Evolutionary conservation across 1,140 invertebrate genomes (phyloP).

Genomic region (Lerema accius): DNA sequence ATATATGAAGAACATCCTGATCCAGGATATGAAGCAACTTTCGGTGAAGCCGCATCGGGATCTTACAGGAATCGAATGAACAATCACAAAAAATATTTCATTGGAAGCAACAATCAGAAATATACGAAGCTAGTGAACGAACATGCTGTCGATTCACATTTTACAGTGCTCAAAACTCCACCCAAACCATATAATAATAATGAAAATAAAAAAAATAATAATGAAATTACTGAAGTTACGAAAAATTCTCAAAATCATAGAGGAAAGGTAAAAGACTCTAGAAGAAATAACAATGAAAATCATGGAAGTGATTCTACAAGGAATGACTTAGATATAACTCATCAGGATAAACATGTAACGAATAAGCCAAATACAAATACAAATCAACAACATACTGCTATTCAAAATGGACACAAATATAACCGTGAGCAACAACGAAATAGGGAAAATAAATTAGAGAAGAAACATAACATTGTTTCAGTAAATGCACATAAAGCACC

Average conservation of each 20-base stretch:
- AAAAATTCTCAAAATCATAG: neutral
- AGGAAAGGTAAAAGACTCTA: conserved; percentile 7
- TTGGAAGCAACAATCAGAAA: conserved; percentile 42
- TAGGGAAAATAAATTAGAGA: conserved; percentile 7
- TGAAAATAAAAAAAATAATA: neutral
- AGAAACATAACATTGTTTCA: conserved; percentile 37
- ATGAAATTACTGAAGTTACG: neutral
- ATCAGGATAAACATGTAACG: conserved; percentile 10
- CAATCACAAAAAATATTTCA: conserved; percentile 48
- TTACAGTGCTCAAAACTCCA: conserved; percentile 42
- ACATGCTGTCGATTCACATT: conserved; percentile 49
- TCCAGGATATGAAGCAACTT: conserved; percentile 38
- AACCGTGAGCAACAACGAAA: conserved; percentile 18
- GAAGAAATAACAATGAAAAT: neutral
- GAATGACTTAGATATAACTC: neutral
- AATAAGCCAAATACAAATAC: neutral
- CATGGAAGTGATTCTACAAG: conserved; percentile 3
- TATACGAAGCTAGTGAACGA: conserved; percentile 49
- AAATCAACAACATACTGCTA: neutral
- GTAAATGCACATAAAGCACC: conserved; percentile 41
- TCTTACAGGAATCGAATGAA: conserved; percentile 39
- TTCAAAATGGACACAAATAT: conserved; percentile 7
- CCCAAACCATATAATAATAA: conserved; percentile 11
- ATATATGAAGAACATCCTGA: conserved; percentile 53
- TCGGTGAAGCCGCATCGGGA: conserved; percentile 26